These are phyloP conservation scores for Neoascia interrupta DNA, from an alignment of 2,888 invertebrate species.

Conservation along the genomic window DNA sequence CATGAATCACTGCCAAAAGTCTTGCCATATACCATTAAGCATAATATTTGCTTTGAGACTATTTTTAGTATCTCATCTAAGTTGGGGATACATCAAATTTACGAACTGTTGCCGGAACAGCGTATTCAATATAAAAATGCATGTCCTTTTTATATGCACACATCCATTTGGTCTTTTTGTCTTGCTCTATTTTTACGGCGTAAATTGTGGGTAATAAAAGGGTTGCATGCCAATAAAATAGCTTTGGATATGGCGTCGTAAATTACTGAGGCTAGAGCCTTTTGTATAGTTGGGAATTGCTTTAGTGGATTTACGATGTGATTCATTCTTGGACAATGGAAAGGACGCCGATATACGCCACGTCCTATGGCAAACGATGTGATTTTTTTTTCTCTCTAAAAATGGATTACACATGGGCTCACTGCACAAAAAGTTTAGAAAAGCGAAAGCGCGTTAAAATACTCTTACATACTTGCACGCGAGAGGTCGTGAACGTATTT, in stretches of 20 bases:
- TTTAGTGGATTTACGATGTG: constrained; percentile 65
- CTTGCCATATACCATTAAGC: constrained; percentile 39
- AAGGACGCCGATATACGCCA: constrained; percentile 15
- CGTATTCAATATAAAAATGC: constrained; percentile 11
- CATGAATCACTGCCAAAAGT: constrained; percentile 19
- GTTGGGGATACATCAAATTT: constrained; percentile 1
- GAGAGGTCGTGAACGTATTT: neutral
- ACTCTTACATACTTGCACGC: neutral
- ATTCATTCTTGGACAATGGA: constrained; percentile 63
- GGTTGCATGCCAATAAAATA: constrained; percentile 59
- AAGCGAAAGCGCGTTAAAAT: neutral
- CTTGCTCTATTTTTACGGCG: constrained; percentile 9
- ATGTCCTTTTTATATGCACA: neutral
- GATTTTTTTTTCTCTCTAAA: neutral
- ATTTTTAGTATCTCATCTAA: neutral
- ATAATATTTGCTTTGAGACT: constrained; percentile 24
- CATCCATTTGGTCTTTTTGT: constrained; percentile 2
- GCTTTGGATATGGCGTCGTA: constrained; percentile 61
- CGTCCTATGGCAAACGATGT: neutral
- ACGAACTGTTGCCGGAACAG: neutral
- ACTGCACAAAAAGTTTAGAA: constrained; percentile 3
- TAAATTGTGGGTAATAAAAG: constrained; percentile 46
- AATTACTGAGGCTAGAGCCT: constrained; percentile 51
- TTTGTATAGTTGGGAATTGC: constrained; percentile 57
- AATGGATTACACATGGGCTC: constrained; percentile 6